Base-by-base conservation (phyloP, 2,888 invertebrate species). In the Petrolisthes cinctipes region DNA sequence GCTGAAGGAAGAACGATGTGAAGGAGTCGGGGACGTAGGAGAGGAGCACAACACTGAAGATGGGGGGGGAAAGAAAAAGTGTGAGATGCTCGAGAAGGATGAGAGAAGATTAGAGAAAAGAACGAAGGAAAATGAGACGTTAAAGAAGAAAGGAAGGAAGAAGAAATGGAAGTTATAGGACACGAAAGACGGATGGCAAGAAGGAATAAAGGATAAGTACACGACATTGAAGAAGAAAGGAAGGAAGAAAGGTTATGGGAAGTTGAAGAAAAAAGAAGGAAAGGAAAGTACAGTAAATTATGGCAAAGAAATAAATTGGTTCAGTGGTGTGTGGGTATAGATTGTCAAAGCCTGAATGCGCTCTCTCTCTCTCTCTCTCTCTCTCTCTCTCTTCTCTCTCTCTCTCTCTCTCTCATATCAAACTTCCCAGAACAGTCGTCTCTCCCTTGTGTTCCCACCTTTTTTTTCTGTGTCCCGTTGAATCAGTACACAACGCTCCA, bases 401-500 rank as follows among this genome's bases (percentile, higher is more conserved):
- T 61, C 82, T 82, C 82, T 53, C 61, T 23, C 66, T 61, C 68
- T 53, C 61, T 23, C 82, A 66, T 37, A 23, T n/a, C 20, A 14
- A 23, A 14, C 23, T 23, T 76, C 76, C 37, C 23, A 37, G 37
- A 37, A 37, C 37, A 37, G 37, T 37, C 37, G 37, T 37, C 37
- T 37, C 37, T 37, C 37, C 37, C 37, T 37, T 37, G 37, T 37
- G 37, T 37, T 1, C 1, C 37, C 37, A 37, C 37, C 37, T 37
- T 37, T 37, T 37, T 37, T 37, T 37, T 37, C 37, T 37, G 37
- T 37, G 37, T 37, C 1, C 37, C 37, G 37, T 37, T 37, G 37
- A 37, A 37, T 37, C 37, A 1, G 37, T 37, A 37, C 37, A 37
- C n/a, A 17, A 51, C 53, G 17, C 37, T 11, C 54, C 73, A 20